Evolutionary conservation across 2,113 vertebrate genomes (phyloP).

Genomic region (Otocyon megalotis): DNA sequence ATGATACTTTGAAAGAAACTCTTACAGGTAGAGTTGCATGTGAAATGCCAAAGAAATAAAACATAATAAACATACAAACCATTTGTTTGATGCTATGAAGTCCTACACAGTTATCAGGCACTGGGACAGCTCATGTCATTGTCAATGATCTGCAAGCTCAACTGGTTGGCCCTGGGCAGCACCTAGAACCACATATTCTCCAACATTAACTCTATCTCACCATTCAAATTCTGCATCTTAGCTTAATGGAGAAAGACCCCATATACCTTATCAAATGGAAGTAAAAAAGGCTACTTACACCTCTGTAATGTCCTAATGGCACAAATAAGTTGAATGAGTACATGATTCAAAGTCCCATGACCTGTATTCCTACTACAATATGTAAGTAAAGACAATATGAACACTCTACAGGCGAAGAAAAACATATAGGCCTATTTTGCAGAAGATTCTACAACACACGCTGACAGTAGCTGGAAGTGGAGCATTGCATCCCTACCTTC

Average conservation of each 20-base stretch:
- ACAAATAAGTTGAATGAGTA: neutral
- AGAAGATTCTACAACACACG: neutral
- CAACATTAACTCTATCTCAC: neutral
- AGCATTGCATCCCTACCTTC: rapidly evolving
- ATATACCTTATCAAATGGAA: neutral
- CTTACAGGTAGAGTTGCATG: neutral
- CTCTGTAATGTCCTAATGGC: neutral
- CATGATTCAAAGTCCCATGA: neutral
- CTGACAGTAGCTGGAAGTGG: rapidly evolving
- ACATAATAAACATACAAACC: neutral
- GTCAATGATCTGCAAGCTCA: neutral
- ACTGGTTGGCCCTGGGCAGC: rapidly evolving
- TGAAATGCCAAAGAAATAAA: neutral
- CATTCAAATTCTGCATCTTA: neutral
- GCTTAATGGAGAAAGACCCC: neutral
- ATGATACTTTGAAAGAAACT: neutral
- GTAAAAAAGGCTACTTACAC: neutral
- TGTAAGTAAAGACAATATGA: neutral
- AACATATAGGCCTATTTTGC: neutral
- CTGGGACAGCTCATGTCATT: neutral
- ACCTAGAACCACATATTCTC: rapidly evolving
- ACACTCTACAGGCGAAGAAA: neutral
- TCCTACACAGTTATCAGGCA: rapidly evolving
- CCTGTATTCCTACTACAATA: neutral
- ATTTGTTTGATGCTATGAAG: neutral